Conservation (phyloP, 2,113 vertebrate genomes). For the Herpailurus yagouaroundi region DNA sequence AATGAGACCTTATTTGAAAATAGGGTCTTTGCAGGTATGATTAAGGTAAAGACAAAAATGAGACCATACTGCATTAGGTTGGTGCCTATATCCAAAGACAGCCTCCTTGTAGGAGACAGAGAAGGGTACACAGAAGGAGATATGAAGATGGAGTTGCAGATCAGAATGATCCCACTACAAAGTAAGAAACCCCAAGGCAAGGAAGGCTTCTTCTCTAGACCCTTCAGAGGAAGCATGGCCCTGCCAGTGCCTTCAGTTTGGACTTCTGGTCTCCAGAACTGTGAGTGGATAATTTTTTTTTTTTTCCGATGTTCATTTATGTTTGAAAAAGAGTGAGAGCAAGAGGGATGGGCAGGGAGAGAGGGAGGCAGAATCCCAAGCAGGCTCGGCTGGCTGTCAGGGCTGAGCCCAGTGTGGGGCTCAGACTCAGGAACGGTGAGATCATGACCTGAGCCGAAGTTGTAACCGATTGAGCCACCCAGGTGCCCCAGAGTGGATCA, state of each 20-base stretch:
- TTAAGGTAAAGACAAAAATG: neutral
- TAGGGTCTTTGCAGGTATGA: neutral
- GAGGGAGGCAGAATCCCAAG: too few species aligned
- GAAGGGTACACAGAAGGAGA: neutral
- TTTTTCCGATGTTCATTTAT: too few species aligned
- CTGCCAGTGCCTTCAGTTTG: neutral
- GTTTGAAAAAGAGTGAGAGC: too few species aligned
- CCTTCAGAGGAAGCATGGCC: neutral
- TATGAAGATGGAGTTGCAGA: neutral
- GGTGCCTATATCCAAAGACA: neutral
- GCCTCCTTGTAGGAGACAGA: neutral
- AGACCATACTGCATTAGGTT: neutral
- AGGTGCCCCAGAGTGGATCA: too few species aligned
- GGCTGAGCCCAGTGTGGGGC: too few species aligned
- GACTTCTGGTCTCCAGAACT: neutral
- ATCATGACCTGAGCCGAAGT: too few species aligned
- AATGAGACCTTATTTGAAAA: neutral
- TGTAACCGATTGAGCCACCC: too few species aligned
- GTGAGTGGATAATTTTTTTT: neutral
- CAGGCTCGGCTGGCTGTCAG: too few species aligned
- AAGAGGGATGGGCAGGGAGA: too few species aligned
- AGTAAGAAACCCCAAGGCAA: neutral
- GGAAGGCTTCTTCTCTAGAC: neutral
- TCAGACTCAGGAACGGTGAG: too few species aligned
- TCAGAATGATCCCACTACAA: neutral